Conservation (phyloP, 2,888 invertebrate species). For the Metallyticus violacea region DNA sequence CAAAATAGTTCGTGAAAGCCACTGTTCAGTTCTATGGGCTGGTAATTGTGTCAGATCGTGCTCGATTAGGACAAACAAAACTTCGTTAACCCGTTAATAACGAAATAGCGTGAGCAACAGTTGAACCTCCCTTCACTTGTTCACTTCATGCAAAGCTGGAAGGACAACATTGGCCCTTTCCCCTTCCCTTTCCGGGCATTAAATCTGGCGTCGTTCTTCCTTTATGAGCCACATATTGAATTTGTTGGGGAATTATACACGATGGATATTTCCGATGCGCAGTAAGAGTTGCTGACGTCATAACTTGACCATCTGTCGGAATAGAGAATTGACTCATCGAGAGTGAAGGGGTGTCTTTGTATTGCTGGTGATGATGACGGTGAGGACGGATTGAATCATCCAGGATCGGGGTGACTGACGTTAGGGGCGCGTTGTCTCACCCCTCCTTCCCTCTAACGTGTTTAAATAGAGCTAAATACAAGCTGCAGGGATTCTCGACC, state of each 20-base stretch:
- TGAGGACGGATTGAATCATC: conserved; percentile 1
- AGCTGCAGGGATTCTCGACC: no score
- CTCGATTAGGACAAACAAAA: not conserved
- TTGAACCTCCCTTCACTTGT: not conserved
- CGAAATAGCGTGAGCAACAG: not conserved
- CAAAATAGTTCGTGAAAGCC: no score
- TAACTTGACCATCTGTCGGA: conserved; percentile 16
- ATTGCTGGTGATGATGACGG: not conserved
- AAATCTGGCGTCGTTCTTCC: not conserved
- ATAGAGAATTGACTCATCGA: conserved; percentile 17
- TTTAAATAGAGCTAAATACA: not conserved
- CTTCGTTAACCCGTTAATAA: not conserved
- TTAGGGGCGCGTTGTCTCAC: not conserved
- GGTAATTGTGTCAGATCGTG: not conserved
- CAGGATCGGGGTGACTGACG: not conserved
- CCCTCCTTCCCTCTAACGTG: not conserved
- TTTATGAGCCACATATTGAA: conserved; percentile 7
- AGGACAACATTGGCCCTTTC: not conserved
- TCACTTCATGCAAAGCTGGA: not conserved
- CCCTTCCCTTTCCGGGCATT: not conserved
- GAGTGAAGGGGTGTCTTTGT: conserved; percentile 10
- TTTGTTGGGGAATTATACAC: not conserved
- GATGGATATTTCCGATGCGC: not conserved
- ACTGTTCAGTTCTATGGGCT: no score
- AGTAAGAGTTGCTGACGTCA: conserved; percentile 4